Base-by-base conservation (phyloP, 2,113 vertebrate genomes). In the Hymenochirus boettgeri region DNA sequence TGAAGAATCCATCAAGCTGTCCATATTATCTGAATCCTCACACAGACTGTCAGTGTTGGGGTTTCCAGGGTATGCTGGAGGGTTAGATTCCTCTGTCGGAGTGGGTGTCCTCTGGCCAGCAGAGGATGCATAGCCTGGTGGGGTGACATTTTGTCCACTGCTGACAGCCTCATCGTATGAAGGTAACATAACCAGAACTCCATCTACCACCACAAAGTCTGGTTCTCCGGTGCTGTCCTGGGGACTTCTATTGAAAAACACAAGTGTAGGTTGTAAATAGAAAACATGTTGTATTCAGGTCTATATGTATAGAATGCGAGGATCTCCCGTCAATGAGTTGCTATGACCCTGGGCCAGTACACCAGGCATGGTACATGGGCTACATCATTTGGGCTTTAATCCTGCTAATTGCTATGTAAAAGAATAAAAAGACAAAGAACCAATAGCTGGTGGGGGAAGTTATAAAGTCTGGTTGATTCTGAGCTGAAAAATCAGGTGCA, bases 81-180 rank as follows among this genome's bases (percentile, higher is more conserved):
- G 91, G 66, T 87, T 88, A 71, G 88, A 88, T 64, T 91, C 88
- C 5, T 90, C 88, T 37, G 78, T 62, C 12, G 82, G 83, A 21
- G 81, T 66, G 58, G 79, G 35, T 42, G 77, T 81, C 65, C 74
- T 83, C 66, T 79, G 84, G 47, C 78, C 84, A 66, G 75, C 1
- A 2, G 83, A 65, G 23, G 85, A 76, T 47, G 73, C 61, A 62
- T 82, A 84, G 62, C 83, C 76, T 0, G 86, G 82, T 33, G 87
- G 85, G 66, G 85, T 78, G 65, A 77, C 75, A 54, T 65, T 82
- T 58, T 80, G 21, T 48, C 80, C 48, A 0, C 85, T 83, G 26
- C 84, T 84, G 56, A 93, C 88, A 37, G 92, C 92, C 78, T 94
- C 92, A 0, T 94, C 91, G 0, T 94, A 94, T 70, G 92, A 87